Evolutionary conservation across 2,113 vertebrate genomes (phyloP).

Genomic region (Bombycilla garrulus): DNA sequence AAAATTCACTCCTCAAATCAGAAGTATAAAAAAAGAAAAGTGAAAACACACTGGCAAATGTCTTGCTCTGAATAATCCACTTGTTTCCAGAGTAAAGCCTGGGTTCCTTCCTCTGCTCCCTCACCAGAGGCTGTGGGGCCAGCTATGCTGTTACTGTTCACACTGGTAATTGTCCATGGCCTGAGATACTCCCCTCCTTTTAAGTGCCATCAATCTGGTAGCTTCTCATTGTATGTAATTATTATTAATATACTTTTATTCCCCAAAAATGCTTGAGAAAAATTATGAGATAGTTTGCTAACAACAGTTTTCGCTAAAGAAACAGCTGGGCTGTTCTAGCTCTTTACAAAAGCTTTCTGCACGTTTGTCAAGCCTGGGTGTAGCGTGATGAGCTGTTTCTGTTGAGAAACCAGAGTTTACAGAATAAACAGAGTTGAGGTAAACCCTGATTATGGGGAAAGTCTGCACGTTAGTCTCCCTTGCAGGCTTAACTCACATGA

Average conservation of each 20-base stretch:
- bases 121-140: neutral
- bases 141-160: neutral
- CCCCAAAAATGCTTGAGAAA: conserved; percentile 3
- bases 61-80: neutral
- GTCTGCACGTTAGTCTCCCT: conserved; percentile 27
- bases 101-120: neutral
- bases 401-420: conserved; percentile 69
- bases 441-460: conserved; percentile 60
- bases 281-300: conserved; percentile 39
- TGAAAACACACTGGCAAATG: neutral
- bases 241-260: neutral
- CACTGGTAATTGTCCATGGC: neutral
- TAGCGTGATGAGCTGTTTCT: conserved; percentile 64
- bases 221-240: neutral
- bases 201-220: neutral
- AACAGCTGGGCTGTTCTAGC: conserved; percentile 25
- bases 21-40: neutral
- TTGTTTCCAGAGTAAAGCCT: neutral
- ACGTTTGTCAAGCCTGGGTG: conserved; percentile 25
- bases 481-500: conserved; percentile 31
- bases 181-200: neutral
- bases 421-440: conserved; percentile 70
- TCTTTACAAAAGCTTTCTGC: conserved; percentile 39
- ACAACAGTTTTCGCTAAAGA: conserved; percentile 15
- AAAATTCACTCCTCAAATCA: neutral